phyloP scores from a whole-genome alignment of 2,888 invertebrate species.

The Petrolisthes cinctipes region DNA sequence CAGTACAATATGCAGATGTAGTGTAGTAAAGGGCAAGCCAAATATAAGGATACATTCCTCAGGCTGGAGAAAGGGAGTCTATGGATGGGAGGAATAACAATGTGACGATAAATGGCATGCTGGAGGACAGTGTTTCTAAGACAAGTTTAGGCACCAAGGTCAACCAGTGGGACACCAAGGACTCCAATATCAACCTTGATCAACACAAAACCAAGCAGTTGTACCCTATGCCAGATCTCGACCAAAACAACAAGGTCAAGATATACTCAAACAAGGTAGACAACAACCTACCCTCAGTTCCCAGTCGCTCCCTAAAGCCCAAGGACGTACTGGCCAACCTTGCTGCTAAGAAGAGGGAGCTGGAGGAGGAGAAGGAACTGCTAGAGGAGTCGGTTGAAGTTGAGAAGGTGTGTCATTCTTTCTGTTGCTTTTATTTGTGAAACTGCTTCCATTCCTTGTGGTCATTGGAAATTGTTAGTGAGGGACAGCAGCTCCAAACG shows the following conservation, averaged over 20 bases:
- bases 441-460: background rate
- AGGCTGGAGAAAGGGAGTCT: constrained; percentile 23
- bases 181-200: constrained; percentile 31
- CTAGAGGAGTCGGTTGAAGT: constrained; percentile 56
- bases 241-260: too few relatives aligned
- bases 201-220: constrained; percentile 19
- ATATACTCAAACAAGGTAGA: constrained; percentile 23
- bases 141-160: constrained; percentile 27
- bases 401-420: constrained; percentile 48
- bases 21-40: too few relatives aligned
- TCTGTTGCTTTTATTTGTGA: background rate
- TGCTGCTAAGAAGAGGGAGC: constrained; percentile 33
- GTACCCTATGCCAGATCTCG: too few relatives aligned
- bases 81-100: constrained; percentile 46
- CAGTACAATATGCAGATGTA: too few relatives aligned
- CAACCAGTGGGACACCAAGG: constrained; percentile 43
- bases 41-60: too few relatives aligned
- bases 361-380: constrained; percentile 55
- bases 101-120: background rate
- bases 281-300: constrained; percentile 39
- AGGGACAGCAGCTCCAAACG: background rate
- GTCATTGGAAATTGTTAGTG: background rate
- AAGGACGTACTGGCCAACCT: constrained; percentile 53
- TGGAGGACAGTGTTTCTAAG: constrained; percentile 4
- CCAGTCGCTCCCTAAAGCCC: constrained; percentile 58